A percentile compares a stretch with the other conserved stretches of the same genome.
Conservation (phyloP, 2,797 vertebrate species). For the Anas capensis region DNA sequence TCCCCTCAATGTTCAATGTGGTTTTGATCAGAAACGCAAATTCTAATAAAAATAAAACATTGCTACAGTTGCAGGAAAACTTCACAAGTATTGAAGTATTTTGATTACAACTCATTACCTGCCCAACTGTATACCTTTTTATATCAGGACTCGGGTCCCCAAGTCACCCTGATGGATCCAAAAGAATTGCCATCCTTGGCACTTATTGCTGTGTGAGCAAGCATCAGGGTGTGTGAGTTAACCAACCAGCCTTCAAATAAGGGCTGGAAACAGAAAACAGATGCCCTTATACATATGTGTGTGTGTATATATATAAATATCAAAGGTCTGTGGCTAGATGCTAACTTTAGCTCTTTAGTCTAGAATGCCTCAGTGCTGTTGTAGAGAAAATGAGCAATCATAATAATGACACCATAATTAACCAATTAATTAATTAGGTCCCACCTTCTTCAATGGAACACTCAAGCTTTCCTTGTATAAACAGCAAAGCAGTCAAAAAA, state of each 20-base stretch:
- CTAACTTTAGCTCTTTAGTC: not conserved
- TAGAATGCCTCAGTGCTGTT: not conserved
- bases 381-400: constrained; percentile 12
- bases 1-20: not conserved
- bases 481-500: not conserved
- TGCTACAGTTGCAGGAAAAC: not conserved
- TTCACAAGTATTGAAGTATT: accelerated
- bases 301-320: no score
- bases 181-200: not conserved
- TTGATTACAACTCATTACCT: not conserved
- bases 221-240: not conserved
- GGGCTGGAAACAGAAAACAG: not conserved
- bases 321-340: not conserved
- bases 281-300: no score
- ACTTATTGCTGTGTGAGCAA: accelerated
- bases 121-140: not conserved
- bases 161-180: not conserved
- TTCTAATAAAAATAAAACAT: not conserved
- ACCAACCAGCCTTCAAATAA: not conserved
- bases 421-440: constrained; percentile 37
- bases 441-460: not conserved
- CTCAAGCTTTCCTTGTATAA: not conserved
- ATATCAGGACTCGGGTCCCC: not conserved
- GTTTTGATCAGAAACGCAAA: not conserved
- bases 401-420: constrained; percentile 44